These are phyloP conservation scores for Amniataba percoides DNA, from an alignment of 2,797 vertebrate genomes.

Conservation along the genomic window DNA sequence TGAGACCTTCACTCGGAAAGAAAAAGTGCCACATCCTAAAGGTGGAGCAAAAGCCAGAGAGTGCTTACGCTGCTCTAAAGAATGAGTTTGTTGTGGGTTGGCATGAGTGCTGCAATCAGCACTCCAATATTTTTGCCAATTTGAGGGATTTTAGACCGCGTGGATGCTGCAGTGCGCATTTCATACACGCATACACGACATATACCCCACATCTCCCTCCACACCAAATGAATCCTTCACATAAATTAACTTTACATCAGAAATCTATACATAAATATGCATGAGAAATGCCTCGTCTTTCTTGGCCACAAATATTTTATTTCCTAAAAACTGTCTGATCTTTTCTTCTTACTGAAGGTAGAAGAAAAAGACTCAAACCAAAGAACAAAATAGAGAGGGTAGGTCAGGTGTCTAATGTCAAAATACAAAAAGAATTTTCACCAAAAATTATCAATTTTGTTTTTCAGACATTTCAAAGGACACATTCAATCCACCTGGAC, in stretches of 20 bases:
- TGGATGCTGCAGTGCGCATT: neutral
- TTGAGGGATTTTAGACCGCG: neutral
- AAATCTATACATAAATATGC: neutral
- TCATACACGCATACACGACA: too few relatives aligned
- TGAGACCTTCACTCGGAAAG: constrained; percentile 6
- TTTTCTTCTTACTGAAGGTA: neutral
- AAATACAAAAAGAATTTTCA: neutral
- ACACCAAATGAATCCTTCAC: neutral
- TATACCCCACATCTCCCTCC: too few relatives aligned
- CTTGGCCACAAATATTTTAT: neutral
- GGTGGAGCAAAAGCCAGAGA: constrained; percentile 1
- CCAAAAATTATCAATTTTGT: neutral
- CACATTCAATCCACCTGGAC: neutral
- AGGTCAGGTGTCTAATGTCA: neutral
- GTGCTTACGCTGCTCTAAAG: neutral
- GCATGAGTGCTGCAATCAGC: neutral
- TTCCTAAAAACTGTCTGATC: neutral
- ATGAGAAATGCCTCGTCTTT: neutral
- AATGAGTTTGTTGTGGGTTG: neutral
- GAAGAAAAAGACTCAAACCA: neutral
- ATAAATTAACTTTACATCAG: neutral
- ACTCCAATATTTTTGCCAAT: neutral
- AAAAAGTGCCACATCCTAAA: neutral
- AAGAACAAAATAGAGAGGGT: neutral
- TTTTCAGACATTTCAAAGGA: neutral